These are phyloP conservation scores for Alviniconcha strummeri DNA, from an alignment of 2,888 invertebrate species.

Conservation along the genomic window DNA sequence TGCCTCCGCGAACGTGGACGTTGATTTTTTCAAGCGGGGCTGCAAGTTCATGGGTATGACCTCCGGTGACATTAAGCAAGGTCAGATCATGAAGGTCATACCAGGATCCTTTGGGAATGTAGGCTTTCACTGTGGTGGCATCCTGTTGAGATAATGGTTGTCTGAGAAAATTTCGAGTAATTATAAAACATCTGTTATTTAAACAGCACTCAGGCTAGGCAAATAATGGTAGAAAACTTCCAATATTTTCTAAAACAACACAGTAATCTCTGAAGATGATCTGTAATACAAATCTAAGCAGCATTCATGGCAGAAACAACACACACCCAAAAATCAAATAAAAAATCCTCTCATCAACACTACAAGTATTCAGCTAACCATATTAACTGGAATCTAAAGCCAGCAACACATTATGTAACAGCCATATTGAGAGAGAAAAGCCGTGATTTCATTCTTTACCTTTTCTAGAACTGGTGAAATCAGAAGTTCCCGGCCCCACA, in stretches of 20 bases:
- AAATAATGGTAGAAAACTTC: not conserved
- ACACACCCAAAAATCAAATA: not conserved
- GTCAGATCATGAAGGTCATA: slow-evolving; percentile 58
- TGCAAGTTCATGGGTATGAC: slow-evolving; percentile 73
- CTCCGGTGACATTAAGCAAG: slow-evolving; percentile 44
- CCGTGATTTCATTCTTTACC: slow-evolving; percentile 39
- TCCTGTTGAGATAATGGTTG: slow-evolving; percentile 26
- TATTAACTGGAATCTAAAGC: not conserved
- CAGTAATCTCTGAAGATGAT: not conserved
- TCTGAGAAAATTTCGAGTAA: too few species aligned
- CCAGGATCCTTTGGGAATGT: slow-evolving; percentile 64
- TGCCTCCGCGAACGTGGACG: slow-evolving; percentile 78
- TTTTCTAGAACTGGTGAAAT: slow-evolving; percentile 61
- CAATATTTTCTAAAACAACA: not conserved
- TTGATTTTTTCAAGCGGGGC: slow-evolving; percentile 81
- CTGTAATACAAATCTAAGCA: not conserved
- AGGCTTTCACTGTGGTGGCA: slow-evolving; percentile 51
- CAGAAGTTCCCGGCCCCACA: slow-evolving; percentile 71
- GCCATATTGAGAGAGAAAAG: too few species aligned
- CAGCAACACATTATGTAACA: not conserved
- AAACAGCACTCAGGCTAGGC: not conserved
- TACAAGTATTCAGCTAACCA: not conserved
- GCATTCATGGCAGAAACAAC: not conserved
- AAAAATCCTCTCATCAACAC: not conserved
- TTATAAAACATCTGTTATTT: not conserved